Evolutionary conservation across 1,140 invertebrate genomes (phyloP).

Genomic region (Drosophila watanabei): DNA sequence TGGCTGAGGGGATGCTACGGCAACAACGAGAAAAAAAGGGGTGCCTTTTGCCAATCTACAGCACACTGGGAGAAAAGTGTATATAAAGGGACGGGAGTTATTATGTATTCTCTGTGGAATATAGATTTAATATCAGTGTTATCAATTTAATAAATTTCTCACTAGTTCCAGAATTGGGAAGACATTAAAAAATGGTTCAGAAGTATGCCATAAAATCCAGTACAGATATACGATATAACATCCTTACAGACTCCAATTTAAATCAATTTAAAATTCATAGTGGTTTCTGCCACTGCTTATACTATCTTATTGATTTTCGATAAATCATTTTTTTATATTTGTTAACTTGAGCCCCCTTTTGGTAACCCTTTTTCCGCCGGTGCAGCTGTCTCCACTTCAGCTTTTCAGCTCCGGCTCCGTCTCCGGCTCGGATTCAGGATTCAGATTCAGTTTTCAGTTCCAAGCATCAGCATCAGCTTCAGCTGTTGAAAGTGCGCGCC

Average conservation of each 20-base stretch:
- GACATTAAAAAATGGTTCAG: too few species aligned
- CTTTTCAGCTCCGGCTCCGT: conserved; percentile 53
- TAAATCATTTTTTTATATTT: not conserved
- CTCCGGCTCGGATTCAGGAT: conserved; percentile 24
- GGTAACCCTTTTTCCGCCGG: not conserved
- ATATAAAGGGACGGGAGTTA: too few species aligned
- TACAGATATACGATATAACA: too few species aligned
- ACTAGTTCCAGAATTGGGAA: too few species aligned
- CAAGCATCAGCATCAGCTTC: conserved; percentile 24
- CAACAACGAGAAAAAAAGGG: conserved; percentile 9
- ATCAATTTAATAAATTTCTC: not conserved
- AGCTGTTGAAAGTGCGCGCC: conserved; percentile 72
- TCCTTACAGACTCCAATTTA: not conserved
- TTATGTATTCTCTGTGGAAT: not conserved
- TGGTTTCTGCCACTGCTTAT: too few species aligned
- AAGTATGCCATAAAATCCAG: too few species aligned
- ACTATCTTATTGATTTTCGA: not conserved
- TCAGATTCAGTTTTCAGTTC: conserved; percentile 23
- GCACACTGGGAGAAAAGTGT: not conserved
- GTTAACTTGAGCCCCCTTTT: not conserved
- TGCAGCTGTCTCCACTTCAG: conserved; percentile 33
- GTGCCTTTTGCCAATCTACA: conserved; percentile 16
- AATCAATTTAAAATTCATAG: not conserved
- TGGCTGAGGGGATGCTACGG: not conserved
- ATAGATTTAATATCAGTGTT: too few species aligned